Evolutionary conservation across 2,113 vertebrate genomes (phyloP).

Genomic region (Orientallactaga bullata): DNA sequence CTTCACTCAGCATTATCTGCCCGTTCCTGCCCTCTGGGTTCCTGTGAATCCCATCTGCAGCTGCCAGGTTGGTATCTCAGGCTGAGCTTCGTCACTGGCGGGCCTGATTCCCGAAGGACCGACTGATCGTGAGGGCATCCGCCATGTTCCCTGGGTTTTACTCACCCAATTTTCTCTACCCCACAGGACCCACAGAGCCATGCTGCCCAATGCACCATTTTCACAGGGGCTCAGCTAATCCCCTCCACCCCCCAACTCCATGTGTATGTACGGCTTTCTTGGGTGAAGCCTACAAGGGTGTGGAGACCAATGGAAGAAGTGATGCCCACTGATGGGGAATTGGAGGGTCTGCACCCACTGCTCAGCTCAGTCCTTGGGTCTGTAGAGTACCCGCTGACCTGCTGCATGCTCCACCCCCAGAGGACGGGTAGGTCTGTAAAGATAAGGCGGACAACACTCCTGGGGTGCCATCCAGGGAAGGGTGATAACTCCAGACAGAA

Average conservation of each 20-base stretch:
- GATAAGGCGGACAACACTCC: neutral
- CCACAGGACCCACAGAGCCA: no score
- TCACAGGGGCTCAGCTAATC: no score
- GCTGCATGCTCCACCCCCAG: accelerated
- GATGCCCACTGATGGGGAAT: no score
- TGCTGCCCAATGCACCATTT: neutral
- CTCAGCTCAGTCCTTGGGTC: accelerated
- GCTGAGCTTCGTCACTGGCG: no score
- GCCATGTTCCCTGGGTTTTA: neutral
- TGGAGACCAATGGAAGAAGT: accelerated
- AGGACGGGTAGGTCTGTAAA: accelerated
- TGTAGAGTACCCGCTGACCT: neutral
- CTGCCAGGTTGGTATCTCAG: no score
- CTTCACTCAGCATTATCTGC: neutral
- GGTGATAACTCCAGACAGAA: neutral
- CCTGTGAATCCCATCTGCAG: accelerated
- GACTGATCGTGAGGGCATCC: accelerated
- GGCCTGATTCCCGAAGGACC: neutral
- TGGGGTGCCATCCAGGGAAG: no score
- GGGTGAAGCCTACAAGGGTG: neutral
- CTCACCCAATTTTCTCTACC: neutral
- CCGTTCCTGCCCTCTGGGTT: neutral
- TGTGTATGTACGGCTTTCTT: neutral
- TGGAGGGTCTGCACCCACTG: no score
- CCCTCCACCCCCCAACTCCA: accelerated